Conservation (phyloP, 2,113 vertebrate species). For the Oreochromis tanganicae region DNA sequence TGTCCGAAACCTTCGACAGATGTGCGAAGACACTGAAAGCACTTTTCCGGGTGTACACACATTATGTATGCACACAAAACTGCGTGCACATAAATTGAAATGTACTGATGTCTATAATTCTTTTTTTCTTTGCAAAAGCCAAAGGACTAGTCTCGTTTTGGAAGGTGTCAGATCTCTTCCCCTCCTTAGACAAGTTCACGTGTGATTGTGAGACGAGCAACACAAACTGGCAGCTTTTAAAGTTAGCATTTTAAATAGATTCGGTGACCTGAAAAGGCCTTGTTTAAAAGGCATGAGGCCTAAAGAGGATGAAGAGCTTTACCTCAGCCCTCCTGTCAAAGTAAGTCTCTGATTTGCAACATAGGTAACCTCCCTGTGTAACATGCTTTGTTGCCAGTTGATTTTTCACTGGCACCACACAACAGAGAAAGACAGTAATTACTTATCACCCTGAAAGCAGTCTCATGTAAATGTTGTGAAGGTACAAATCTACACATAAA, state of each 20-base stretch:
- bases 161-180: not conserved
- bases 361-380: not conserved
- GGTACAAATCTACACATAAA: not conserved
- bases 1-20: not conserved
- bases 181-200: not conserved
- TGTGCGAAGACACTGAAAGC: not conserved
- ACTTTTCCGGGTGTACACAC: rapidly evolving
- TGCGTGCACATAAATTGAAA: not conserved
- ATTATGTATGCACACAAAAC: not conserved
- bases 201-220: not conserved
- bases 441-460: not conserved
- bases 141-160: not conserved
- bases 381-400: not conserved
- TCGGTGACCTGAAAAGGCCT: not conserved
- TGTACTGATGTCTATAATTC: not conserved
- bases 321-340: not conserved
- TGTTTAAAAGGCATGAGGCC: not conserved
- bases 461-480: not conserved
- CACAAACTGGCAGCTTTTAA: not conserved
- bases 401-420: not conserved
- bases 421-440: not conserved
- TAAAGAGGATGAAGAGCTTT: conserved; percentile 57
- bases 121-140: not conserved
- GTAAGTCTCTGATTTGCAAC: conserved; percentile 27
- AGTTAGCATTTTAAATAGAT: not conserved